phyloP scores from a whole-genome alignment of 2,797 vertebrate genomes.

The Alosa sapidissima region DNA sequence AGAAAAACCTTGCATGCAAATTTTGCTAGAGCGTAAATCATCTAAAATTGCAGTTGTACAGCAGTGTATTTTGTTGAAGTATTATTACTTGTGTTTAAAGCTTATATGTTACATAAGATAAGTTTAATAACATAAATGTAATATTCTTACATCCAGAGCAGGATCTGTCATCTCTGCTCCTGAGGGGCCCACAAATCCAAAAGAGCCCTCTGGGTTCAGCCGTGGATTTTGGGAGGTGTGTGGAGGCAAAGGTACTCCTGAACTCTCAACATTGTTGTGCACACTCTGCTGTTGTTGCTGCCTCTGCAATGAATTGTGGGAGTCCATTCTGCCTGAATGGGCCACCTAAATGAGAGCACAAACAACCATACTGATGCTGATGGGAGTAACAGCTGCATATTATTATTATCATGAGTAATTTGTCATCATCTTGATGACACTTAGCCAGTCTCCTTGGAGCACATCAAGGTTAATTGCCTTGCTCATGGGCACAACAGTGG shows the following conservation, averaged over 20 bases:
- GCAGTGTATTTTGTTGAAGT: background rate
- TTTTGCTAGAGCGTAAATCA: too few species aligned
- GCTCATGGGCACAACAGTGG: too few species aligned
- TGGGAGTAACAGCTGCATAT: too few species aligned
- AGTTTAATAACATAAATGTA: background rate
- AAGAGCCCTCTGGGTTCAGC: slow-evolving; percentile 67
- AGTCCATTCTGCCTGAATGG: slow-evolving; percentile 74
- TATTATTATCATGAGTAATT: too few species aligned
- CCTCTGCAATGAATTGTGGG: slow-evolving; percentile 71
- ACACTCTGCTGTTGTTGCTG: slow-evolving; percentile 70
- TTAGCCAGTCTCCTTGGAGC: too few species aligned
- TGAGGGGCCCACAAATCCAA: slow-evolving; percentile 63
- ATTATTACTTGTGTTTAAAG: background rate
- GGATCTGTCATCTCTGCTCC: slow-evolving; percentile 80
- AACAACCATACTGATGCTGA: background rate
- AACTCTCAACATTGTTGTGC: slow-evolving; percentile 69
- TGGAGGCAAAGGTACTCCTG: slow-evolving; percentile 72
- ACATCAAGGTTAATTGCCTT: too few species aligned
- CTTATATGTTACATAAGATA: background rate
- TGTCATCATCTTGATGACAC: background rate
- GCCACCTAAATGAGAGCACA: slow-evolving; percentile 68
- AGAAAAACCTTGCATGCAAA: too few species aligned
- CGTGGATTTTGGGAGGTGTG: slow-evolving; percentile 67
- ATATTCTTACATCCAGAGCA: slow-evolving; percentile 82
- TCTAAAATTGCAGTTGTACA: background rate